A percentile compares a stretch with the other conserved stretches of the same genome.
phyloP scores from a whole-genome alignment of 2,888 invertebrate species.

The Microctonus brassicae region DNA sequence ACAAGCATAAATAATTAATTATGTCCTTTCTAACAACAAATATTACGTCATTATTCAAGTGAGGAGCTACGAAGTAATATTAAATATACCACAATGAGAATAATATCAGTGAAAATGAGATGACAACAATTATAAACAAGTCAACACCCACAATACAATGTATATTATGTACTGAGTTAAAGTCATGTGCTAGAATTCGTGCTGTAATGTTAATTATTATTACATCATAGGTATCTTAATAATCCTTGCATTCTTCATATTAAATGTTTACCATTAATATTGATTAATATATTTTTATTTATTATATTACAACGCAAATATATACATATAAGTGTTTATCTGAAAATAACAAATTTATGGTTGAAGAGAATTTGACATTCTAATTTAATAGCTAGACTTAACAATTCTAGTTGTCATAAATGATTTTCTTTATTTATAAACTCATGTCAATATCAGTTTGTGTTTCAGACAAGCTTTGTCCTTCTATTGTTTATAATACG shows the following conservation, averaged over 20 bases:
- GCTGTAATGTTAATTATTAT: not conserved
- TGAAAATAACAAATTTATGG: not conserved
- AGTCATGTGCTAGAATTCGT: not conserved
- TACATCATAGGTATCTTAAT: not conserved
- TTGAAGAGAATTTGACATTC: not conserved
- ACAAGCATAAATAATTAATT: slow-evolving; percentile 23
- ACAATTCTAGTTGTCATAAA: not conserved
- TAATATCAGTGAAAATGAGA: slow-evolving; percentile 31
- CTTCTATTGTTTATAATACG: not conserved
- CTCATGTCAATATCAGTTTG: not conserved
- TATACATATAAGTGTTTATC: not conserved
- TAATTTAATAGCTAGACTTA: not conserved
- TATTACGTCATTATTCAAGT: slow-evolving; percentile 24
- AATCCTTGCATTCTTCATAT: not conserved
- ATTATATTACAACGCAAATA: not conserved
- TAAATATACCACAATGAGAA: slow-evolving; percentile 8
- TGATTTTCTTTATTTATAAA: not conserved
- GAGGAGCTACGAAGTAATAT: not conserved
- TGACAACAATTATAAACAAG: slow-evolving; percentile 19
- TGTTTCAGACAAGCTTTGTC: not conserved
- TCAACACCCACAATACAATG: slow-evolving; percentile 14
- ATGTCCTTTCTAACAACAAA: slow-evolving; percentile 31
- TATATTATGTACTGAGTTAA: not conserved
- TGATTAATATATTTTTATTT: not conserved
- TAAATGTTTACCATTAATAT: not conserved